Conservation (phyloP, 2,797 vertebrate genomes). For the Rhinichthys osculus region DNA sequence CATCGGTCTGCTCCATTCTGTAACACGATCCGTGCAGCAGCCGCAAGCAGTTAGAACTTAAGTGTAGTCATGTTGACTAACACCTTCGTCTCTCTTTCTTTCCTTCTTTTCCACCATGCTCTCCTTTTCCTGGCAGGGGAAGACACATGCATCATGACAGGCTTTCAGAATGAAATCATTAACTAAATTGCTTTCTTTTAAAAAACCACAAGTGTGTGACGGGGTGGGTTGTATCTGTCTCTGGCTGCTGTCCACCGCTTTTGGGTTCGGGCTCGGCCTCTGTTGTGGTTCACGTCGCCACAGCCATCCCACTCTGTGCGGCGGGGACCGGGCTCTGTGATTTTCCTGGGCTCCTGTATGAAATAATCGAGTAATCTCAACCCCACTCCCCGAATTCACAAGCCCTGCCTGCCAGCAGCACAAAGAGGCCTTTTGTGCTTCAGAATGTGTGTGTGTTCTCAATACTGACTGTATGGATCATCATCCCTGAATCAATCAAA, state of each 20-base stretch:
- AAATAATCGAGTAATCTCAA: constrained; percentile 84
- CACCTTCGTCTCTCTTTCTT: constrained; percentile 61
- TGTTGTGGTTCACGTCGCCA: constrained; percentile 83
- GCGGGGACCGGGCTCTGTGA: constrained; percentile 59
- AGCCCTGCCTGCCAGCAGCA: constrained; percentile 64
- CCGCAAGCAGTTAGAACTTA: constrained; percentile 60
- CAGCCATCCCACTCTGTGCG: constrained; percentile 76
- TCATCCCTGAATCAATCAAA: constrained; percentile 75
- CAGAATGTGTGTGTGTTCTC: constrained; percentile 61
- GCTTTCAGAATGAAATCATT: constrained; percentile 81
- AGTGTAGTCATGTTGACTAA: constrained; percentile 68
- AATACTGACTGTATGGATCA: constrained; percentile 67
- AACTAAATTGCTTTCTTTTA: constrained; percentile 81
- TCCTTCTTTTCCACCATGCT: constrained; percentile 57
- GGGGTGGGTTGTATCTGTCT: constrained; percentile 72
- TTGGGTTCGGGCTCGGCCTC: constrained; percentile 77
- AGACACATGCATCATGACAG: constrained; percentile 74
- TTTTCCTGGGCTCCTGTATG: constrained; percentile 69
- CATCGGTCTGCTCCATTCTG: constrained; percentile 10
- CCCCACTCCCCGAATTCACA: constrained; percentile 72
- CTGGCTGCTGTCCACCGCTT: constrained; percentile 74
- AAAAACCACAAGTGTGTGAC: constrained; percentile 78
- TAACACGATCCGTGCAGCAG: constrained; percentile 49
- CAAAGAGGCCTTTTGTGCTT: constrained; percentile 74
- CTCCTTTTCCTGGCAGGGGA: constrained; percentile 64